phyloP scores from a whole-genome alignment of 2,888 invertebrate genomes.

The Tipula vernalis region DNA sequence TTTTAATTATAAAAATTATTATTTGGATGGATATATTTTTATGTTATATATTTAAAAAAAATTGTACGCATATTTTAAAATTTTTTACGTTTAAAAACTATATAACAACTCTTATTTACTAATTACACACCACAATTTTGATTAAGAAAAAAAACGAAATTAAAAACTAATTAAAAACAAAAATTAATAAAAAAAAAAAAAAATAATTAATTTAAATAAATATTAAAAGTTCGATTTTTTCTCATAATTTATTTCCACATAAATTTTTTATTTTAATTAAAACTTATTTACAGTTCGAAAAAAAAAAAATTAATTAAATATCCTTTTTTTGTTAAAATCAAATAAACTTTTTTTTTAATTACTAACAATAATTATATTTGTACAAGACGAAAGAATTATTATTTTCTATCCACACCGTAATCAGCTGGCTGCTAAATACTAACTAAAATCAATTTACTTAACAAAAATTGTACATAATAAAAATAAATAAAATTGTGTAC shows the following conservation, averaged over 20 bases:
- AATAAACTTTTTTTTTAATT: background rate
- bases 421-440: conserved; percentile 4
- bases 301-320: background rate
- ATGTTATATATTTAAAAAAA: background rate
- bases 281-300: background rate
- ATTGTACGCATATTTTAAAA: background rate
- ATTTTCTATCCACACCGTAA: background rate
- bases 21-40: background rate
- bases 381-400: background rate
- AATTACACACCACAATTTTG: background rate
- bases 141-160: background rate
- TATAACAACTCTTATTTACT: background rate
- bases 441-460: conserved; percentile 4
- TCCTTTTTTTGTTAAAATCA: background rate
- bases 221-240: background rate
- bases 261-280: background rate
- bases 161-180: background rate
- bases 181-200: background rate
- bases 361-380: background rate
- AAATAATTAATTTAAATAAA: background rate
- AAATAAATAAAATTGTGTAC: background rate
- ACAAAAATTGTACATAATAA: background rate
- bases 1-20: background rate
- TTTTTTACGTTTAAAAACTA: background rate
- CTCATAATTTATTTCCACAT: background rate